Base-by-base conservation (phyloP, 2,797 vertebrate genomes). In the Typhlichthys eigenmanni region DNA sequence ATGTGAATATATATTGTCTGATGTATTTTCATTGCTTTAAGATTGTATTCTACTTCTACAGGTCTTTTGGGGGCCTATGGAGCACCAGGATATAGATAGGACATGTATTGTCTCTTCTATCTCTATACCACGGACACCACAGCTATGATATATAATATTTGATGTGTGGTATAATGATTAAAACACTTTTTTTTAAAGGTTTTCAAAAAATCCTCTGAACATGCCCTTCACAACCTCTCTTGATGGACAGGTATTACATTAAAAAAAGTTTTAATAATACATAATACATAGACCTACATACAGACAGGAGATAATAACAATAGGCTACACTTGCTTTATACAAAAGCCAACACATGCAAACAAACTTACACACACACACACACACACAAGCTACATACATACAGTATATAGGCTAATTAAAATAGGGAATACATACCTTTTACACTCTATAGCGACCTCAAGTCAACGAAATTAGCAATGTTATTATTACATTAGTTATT, bases 21-120 rank as follows among this genome's bases (percentile, higher is more conserved):
- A 57, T 52, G 17, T 53, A 43, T 34, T 61, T 56, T 60, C 52
- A 19, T 29, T 61, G 46, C 47, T 11, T 43, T 38, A 10, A 61
- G 13, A 24, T 47, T 24, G 13, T 47, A 13, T 17, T 48, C 14
- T 58, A 57, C n/a, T 45, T 65, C 8, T 46, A 34, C 17, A 32
- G 34, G 32, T 12, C 8, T 45, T n/a, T 16, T 48, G 12, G 47
- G 47, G 53, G 13, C 46, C 51, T 38, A 38, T 54, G 24, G 14
- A n/a, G 47, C 29, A n/a, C 54, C 4, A 17, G 24, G 13, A 47
- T n/a, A 24, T 14, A 46, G 17, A 9, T 43, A 43, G 8, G 8
- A 38, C 38, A 38, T 38, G 38, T 38, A 6, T 38, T 38, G 38
- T 9, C 38, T 9, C 38, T 10, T 43, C 38, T 43, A 43, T 7